phyloP scores from a whole-genome alignment of 2,797 vertebrate genomes.

The Loriculus beryllinus region DNA sequence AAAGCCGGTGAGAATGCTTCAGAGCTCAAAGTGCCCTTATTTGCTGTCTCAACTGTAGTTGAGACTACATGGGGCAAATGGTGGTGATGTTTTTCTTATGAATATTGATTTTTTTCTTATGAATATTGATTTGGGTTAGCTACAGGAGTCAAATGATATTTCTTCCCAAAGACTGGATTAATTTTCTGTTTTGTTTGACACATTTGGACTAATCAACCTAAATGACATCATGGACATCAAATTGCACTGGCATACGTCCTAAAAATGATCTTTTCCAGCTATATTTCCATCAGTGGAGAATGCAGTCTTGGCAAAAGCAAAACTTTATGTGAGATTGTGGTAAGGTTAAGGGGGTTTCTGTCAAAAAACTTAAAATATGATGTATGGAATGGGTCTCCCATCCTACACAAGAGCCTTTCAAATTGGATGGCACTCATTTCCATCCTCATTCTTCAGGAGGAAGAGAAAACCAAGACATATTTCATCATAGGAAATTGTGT shows the following conservation, averaged over 20 bases:
- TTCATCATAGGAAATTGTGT: not conserved
- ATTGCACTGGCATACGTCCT: not conserved
- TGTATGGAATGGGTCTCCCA: not conserved
- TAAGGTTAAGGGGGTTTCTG: not conserved
- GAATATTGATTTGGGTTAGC: not conserved
- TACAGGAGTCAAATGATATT: not conserved
- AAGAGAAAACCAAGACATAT: not conserved
- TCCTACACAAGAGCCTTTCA: not conserved
- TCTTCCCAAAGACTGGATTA: not conserved
- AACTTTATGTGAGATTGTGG: not conserved
- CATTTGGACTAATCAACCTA: not conserved
- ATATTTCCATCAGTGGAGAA: not conserved
- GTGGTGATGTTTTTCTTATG: not conserved
- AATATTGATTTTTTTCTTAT: not conserved
- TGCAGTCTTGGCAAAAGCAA: not conserved
- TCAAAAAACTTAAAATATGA: not conserved
- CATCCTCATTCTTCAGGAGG: not conserved
- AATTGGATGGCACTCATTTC: not conserved
- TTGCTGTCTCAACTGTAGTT: not conserved
- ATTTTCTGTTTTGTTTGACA: conserved; percentile 19
- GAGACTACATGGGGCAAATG: not conserved
- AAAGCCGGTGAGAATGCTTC: not conserved
- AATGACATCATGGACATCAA: conserved; percentile 8
- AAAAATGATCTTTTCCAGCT: not conserved
- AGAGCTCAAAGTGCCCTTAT: not conserved